phyloP scores from a whole-genome alignment of 2,113 vertebrate genomes.

The Puffinus mauretanicus region DNA sequence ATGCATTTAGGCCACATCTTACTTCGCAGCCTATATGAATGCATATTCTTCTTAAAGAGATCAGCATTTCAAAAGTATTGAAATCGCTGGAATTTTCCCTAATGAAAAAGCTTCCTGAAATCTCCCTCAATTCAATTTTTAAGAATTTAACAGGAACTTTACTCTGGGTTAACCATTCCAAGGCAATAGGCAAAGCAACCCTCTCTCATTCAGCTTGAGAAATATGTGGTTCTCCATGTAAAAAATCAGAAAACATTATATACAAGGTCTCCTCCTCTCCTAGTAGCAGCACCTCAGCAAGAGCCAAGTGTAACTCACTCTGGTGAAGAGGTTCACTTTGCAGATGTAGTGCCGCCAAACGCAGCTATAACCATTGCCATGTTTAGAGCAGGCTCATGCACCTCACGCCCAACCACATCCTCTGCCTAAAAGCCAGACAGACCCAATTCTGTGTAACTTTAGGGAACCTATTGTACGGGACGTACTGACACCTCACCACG shows the following conservation, averaged over 20 bases:
- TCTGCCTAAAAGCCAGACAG: not conserved
- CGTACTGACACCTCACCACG: not conserved
- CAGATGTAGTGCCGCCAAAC: fast-evolving
- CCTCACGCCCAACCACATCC: fast-evolving
- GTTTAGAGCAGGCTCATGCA: fast-evolving
- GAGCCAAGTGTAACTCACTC: not conserved
- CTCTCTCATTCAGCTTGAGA: not conserved
- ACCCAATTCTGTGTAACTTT: too few relatives aligned
- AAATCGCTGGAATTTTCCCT: not conserved
- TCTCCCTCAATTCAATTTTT: not conserved
- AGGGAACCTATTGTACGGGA: fast-evolving
- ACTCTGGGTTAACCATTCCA: not conserved
- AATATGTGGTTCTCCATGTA: fast-evolving
- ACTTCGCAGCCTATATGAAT: not conserved
- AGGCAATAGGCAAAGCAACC: not conserved
- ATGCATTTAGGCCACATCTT: not conserved
- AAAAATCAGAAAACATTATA: not conserved
- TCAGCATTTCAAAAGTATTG: not conserved
- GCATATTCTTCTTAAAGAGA: not conserved
- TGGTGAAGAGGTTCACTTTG: not conserved
- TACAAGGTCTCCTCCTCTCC: not conserved
- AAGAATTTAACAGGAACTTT: not conserved
- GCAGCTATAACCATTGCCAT: fast-evolving
- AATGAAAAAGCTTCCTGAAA: not conserved
- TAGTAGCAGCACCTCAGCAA: not conserved